Evolutionary conservation across 2,797 vertebrate genomes (phyloP), one percentile per base, ranked within the genome.

Genomic region (Discoglossus pictus): DNA sequence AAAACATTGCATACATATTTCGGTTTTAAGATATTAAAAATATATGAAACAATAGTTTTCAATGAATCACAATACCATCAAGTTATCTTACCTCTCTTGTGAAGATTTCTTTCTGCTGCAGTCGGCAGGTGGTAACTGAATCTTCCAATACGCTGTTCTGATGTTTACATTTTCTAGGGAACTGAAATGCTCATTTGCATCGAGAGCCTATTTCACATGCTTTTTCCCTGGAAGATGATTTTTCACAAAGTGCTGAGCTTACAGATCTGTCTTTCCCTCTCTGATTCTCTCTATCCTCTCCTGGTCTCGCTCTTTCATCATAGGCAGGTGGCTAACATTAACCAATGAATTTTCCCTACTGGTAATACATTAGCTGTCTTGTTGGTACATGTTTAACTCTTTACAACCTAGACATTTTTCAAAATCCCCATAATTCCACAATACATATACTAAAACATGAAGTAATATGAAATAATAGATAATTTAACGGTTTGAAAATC

Each of bases 321-420:
- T 3, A 35, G 31, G 27, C 55, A 71, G 75, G 74, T 79, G 75
- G 25, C 68, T 76, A 27, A 13, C 44, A 51, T 0, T 47, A 74
- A 61, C 79, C 75, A 73, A 35, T 55, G 74, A 81, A 79, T 75
- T 52, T 58, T 73, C 71, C 56, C 47, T 52, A 75, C 63, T 55
- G 69, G 51, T 72, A 60, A 7, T 53, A 72, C 44, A 53, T 58
- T 52, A 38, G 1, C 54, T 7, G 64, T 36, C 70, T 72, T 52
- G 42, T 74, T 21, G 23, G 51, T 52, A 68, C 35, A 56, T 27
- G n/a, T 48, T 56, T 75, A 81, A 83, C 77, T 31, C 77, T 68
- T 76, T 60, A 64, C 46, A 60, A 1, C 31, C 56, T 46, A 36
- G 3, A 23, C 12, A 16, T 8, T 34, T 31, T 8, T 31, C 27